Percentiles rank a stretch among this genome's conserved stretches.
These are phyloP conservation scores for Holothuria scabra DNA, from an alignment of 53 echinoderm and acorn worm genomes.

Conservation along the genomic window DNA sequence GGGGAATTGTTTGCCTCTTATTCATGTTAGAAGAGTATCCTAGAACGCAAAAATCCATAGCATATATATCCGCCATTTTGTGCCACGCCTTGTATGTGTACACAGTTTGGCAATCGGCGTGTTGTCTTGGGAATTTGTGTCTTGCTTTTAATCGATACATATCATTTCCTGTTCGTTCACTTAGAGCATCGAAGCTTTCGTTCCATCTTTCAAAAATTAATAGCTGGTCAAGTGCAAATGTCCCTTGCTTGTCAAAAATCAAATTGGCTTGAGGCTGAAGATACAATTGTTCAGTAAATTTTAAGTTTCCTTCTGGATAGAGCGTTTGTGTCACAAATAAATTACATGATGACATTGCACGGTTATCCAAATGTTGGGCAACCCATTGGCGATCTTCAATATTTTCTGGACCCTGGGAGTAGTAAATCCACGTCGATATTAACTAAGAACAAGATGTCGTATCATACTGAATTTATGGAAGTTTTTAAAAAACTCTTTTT, in stretches of 20 bases:
- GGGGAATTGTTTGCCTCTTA: background rate
- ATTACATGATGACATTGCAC: no score
- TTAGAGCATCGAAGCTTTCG: background rate
- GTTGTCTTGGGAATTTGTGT: no score
- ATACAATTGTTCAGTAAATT: no score
- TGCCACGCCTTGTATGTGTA: background rate
- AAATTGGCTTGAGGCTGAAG: no score
- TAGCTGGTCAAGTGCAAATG: slow-evolving; percentile 15
- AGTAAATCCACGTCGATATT: background rate
- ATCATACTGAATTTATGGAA: no score
- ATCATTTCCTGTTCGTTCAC: background rate
- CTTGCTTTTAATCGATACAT: background rate
- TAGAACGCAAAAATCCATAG: slow-evolving; percentile 19
- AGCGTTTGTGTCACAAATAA: no score
- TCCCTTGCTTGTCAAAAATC: background rate
- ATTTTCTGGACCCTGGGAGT: background rate
- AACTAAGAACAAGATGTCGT: slow-evolving; percentile 9
- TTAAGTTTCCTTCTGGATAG: no score
- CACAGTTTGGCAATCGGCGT: background rate
- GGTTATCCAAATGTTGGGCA: no score
- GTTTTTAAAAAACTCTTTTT: background rate
- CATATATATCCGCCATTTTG: slow-evolving; percentile 3
- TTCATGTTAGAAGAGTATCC: slow-evolving; percentile 2
- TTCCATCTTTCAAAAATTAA: slow-evolving; percentile 34
- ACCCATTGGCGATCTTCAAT: no score